Evolutionary conservation across 2,888 invertebrate species (phyloP).

Genomic region (Tachina fera): DNA sequence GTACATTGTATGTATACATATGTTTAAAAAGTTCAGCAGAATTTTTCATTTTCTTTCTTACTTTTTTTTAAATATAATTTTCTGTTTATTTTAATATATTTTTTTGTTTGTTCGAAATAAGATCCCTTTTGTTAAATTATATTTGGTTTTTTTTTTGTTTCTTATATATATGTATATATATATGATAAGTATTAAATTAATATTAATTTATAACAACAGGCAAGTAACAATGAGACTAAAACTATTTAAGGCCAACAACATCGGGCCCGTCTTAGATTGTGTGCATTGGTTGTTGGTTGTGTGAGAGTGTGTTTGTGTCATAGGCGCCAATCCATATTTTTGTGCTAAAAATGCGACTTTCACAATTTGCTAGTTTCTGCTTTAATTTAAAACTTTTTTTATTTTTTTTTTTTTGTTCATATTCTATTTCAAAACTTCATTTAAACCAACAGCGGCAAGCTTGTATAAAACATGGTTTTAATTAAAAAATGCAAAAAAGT

Average conservation of each 20-base stretch:
- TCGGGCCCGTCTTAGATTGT: neutral
- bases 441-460: slow-evolving; percentile 32
- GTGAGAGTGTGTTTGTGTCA: slow-evolving; percentile 16
- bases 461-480: slow-evolving; percentile 51
- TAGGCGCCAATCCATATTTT: slow-evolving; percentile 68
- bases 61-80: neutral
- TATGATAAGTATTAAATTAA: slow-evolving; percentile 16
- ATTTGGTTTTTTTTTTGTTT: slow-evolving; percentile 4
- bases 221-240: slow-evolving; percentile 15
- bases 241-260: slow-evolving; percentile 15
- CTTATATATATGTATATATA: too few relatives aligned
- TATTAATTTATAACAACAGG: slow-evolving; percentile 44
- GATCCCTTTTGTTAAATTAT: slow-evolving; percentile 48
- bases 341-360: slow-evolving; percentile 69
- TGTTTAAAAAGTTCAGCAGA: slow-evolving; percentile 23
- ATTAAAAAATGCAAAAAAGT: slow-evolving; percentile 59
- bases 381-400: slow-evolving; percentile 41
- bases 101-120: slow-evolving; percentile 51
- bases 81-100: neutral
- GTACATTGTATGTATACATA: neutral
- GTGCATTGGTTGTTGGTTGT: neutral
- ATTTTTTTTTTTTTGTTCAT: slow-evolving; percentile 19
- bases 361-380: slow-evolving; percentile 61
- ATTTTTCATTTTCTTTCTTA: slow-evolving; percentile 12
- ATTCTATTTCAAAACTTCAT: slow-evolving; percentile 47